phyloP scores from a whole-genome alignment of 2,797 vertebrate species.

The Rallus crepitans region DNA sequence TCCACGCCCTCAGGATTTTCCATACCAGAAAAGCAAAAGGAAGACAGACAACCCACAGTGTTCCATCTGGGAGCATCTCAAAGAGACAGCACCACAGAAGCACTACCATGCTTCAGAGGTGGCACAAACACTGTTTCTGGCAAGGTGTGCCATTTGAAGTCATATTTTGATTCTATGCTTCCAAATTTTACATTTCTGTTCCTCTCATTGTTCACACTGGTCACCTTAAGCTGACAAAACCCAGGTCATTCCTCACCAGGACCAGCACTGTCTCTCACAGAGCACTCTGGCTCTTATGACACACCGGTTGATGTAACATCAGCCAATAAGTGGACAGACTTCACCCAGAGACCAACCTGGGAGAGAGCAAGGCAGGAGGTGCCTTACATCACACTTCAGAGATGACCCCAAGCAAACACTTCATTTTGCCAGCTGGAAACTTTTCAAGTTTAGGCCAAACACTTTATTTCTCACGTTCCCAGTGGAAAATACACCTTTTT shows the following conservation, averaged over 20 bases:
- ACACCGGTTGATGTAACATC: neutral
- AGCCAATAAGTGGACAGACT: neutral
- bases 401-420: fast-evolving
- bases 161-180: neutral
- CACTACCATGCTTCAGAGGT: neutral
- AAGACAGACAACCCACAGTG: neutral
- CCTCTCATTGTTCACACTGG: neutral
- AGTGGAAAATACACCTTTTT: neutral
- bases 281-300: neutral
- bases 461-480: neutral
- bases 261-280: neutral
- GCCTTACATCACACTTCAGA: neutral
- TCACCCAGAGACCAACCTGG: neutral
- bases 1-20: neutral
- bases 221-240: neutral
- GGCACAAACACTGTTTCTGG: neutral
- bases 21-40: neutral
- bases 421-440: neutral
- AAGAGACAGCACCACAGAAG: neutral
- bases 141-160: neutral
- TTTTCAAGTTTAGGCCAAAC: neutral
- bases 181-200: neutral
- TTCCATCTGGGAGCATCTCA: neutral
- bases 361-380: neutral
- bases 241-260: neutral